These are phyloP conservation scores for Sycobia sp. DNA, from an alignment of 1,140 invertebrate genomes.

Conservation along the genomic window DNA sequence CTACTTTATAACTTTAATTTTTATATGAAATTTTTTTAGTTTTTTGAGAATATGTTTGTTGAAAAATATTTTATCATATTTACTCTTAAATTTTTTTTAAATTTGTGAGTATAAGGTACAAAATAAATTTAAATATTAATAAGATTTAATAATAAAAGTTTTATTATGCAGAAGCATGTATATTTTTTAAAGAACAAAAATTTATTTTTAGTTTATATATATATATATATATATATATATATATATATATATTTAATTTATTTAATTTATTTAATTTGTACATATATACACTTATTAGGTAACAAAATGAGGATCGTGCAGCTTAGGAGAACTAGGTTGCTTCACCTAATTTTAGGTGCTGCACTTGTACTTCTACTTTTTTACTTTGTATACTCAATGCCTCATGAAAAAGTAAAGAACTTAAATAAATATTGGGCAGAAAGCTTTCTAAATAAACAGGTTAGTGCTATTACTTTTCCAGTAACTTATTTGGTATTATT, in stretches of 20 bases:
- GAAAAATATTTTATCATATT: background rate
- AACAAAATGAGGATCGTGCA: slow-evolving; percentile 56
- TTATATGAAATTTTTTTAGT: too few species aligned
- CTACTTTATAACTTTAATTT: too few species aligned
- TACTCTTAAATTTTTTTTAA: background rate
- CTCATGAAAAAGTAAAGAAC: slow-evolving; percentile 41
- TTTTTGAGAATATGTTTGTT: background rate
- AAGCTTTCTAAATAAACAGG: slow-evolving; percentile 42
- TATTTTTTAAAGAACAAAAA: background rate
- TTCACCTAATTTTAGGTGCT: slow-evolving; percentile 44
- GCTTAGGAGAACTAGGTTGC: slow-evolving; percentile 51
- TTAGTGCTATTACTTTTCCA: slow-evolving; percentile 31
- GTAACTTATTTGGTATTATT: background rate
- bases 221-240: background rate
- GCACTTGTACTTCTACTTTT: slow-evolving; percentile 46
- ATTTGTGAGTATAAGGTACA: background rate
- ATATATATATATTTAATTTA: slow-evolving; percentile 7
- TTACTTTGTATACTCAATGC: slow-evolving; percentile 22
- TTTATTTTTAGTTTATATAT: background rate
- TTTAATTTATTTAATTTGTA: slow-evolving; percentile 4
- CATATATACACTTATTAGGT: too few species aligned
- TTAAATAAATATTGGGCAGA: slow-evolving; percentile 48
- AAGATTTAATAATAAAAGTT: too few species aligned
- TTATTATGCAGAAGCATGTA: background rate
- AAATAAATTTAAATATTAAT: background rate